These are phyloP conservation scores for Calonectris borealis DNA, from an alignment of 2,113 vertebrate genomes.

Conservation along the genomic window DNA sequence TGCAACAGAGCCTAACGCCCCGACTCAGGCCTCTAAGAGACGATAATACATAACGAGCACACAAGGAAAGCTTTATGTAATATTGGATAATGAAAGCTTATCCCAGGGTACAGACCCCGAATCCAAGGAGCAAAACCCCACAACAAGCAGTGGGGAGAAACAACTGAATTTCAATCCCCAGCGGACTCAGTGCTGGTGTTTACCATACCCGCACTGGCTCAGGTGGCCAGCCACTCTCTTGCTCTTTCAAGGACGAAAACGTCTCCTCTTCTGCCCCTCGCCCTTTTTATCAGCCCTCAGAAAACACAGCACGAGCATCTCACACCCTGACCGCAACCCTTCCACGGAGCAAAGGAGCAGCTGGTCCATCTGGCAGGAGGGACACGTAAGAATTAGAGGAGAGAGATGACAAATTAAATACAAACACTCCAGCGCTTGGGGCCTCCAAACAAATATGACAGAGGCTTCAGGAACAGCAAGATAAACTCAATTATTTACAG, in stretches of 20 bases:
- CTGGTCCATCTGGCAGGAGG: background rate
- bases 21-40: background rate
- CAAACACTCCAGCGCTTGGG: background rate
- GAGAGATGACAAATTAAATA: slow-evolving; percentile 16
- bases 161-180: background rate
- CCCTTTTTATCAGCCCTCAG: background rate
- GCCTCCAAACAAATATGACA: background rate
- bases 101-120: background rate
- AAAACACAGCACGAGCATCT: background rate
- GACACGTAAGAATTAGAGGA: background rate
- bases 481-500: slow-evolving; percentile 44
- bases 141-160: background rate
- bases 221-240: background rate
- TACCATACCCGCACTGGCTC: background rate
- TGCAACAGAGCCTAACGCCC: background rate
- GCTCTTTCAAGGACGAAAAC: background rate
- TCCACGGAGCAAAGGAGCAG: background rate
- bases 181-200: background rate
- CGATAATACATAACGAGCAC: accelerated
- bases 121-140: background rate
- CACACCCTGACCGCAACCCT: background rate
- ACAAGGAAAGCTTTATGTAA: background rate
- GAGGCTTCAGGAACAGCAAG: slow-evolving; percentile 10
- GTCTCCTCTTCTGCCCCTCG: background rate
- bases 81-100: background rate